These are phyloP conservation scores for Caenorhabditis zanzibari DNA, from an alignment of 2,888 invertebrate species.

Conservation along the genomic window DNA sequence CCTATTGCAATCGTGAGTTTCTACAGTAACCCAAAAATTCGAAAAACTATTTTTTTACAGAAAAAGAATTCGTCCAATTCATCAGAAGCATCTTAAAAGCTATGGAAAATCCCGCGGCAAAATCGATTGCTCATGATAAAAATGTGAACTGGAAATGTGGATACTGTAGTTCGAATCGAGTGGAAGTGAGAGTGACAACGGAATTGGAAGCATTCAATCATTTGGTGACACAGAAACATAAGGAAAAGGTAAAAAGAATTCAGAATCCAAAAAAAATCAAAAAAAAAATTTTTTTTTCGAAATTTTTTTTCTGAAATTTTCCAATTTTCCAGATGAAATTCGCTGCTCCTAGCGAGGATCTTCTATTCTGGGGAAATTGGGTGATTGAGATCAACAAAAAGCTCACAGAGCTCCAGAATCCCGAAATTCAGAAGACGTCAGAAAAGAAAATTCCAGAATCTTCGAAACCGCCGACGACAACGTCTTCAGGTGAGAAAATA, in stretches of 20 bases:
- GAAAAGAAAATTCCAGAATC: neutral
- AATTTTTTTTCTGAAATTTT: neutral
- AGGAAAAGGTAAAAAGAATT: neutral
- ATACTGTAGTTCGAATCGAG: neutral
- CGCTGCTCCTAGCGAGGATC: neutral
- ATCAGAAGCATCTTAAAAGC: neutral
- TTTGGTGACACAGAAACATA: neutral
- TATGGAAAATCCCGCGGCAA: neutral
- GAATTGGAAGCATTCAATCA: neutral
- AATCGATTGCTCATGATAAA: neutral
- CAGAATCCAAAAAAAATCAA: no score
- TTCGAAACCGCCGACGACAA: neutral
- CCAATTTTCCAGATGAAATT: slow-evolving; percentile 8
- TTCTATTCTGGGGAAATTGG: slow-evolving; percentile 7
- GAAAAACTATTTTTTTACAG: neutral
- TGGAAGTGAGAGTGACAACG: neutral
- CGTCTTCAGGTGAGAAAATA: no score
- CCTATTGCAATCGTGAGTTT: neutral
- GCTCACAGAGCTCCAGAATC: neutral
- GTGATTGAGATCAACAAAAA: slow-evolving; percentile 1
- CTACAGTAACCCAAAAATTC: neutral
- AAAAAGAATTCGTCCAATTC: neutral
- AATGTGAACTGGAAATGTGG: slow-evolving; percentile 7
- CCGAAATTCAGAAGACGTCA: neutral
- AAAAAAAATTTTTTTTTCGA: neutral